phyloP scores from a whole-genome alignment of 2,797 vertebrate species.

The Mus minutoides region DNA sequence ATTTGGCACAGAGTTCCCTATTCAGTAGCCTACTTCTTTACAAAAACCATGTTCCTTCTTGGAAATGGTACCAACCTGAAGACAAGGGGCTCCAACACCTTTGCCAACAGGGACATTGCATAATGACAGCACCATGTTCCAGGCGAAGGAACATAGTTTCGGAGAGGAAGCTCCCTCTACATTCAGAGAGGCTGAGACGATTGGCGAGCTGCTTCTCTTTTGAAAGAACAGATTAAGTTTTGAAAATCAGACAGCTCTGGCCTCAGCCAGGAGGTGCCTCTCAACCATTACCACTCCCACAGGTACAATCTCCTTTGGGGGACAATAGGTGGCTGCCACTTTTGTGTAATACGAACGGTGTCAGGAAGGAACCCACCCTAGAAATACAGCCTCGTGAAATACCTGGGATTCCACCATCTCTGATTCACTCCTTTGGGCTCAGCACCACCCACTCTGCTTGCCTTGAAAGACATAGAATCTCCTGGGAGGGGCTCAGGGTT shows the following conservation, averaged over 20 bases:
- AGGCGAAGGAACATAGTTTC: slow-evolving; percentile 23
- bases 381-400: slow-evolving; percentile 62
- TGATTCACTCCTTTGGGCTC: slow-evolving; percentile 73
- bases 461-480: slow-evolving; percentile 57
- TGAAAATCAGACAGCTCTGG: slow-evolving; percentile 22
- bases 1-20: slow-evolving; percentile 68
- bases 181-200: not conserved
- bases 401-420: slow-evolving; percentile 69
- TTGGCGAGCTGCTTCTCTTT: not conserved
- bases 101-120: slow-evolving; percentile 69
- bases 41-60: slow-evolving; percentile 67
- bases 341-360: slow-evolving; percentile 53
- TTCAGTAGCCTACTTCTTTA: slow-evolving; percentile 59
- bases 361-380: slow-evolving; percentile 71
- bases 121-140: slow-evolving; percentile 28
- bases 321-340: slow-evolving; percentile 57
- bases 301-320: not conserved
- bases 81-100: slow-evolving; percentile 64
- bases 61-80: slow-evolving; percentile 60
- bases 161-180: not conserved
- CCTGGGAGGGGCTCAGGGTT: slow-evolving; percentile 6
- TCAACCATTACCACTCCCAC: slow-evolving; percentile 42
- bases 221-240: not conserved
- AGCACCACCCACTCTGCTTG: slow-evolving; percentile 63
- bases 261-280: not conserved